Base-by-base conservation (phyloP, 2,888 invertebrate species). In the Hydrotaea diabolus region DNA sequence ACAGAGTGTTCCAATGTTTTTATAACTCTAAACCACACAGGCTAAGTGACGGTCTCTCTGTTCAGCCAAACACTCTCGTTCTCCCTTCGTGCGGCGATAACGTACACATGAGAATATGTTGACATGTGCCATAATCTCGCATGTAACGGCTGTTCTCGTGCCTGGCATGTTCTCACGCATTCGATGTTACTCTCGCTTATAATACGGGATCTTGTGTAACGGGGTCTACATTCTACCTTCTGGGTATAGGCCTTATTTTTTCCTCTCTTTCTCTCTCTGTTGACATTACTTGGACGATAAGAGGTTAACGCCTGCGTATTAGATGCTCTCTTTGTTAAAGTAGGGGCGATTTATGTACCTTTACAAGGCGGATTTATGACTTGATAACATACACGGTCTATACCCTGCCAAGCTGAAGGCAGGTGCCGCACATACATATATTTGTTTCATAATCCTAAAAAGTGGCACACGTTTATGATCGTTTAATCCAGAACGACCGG, bases 271-370 rank as follows among this genome's bases (percentile, higher is more conserved):
- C 39, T 59, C 46, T 53, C 13, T 21, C 2, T 36, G 23, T 73
- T 59, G 46, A 46, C 23, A 13, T 69, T 69, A 66, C 49, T n/a
- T 39, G 36, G 31, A 23, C 36, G 69, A 76, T 80, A 74, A 80
- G 59, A 71, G 69, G 46, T 71, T 59, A 80, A 80, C 59, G 75
- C 75, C 75, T 69, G 75, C 66, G 43, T 69, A 59, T 66, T 69
- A 73, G 23, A 49, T 74, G 0, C 53, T 21, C 76, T 72, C 62
- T 55, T 46, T 21, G 17, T 62, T 31, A 36, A 31, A 62, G 23
- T 15, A 21, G 17, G 5, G 21, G 19, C 21, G 46, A 39, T 46
- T 17, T 19, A 43, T 43, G 19, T 43, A 43, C 19, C 9, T 69
- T 36, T 49, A 26, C 31, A 8, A 36, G 17, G 15, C 46, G 31